phyloP scores from a whole-genome alignment of 2,113 vertebrate species.

The Cochlearius cochlearius region DNA sequence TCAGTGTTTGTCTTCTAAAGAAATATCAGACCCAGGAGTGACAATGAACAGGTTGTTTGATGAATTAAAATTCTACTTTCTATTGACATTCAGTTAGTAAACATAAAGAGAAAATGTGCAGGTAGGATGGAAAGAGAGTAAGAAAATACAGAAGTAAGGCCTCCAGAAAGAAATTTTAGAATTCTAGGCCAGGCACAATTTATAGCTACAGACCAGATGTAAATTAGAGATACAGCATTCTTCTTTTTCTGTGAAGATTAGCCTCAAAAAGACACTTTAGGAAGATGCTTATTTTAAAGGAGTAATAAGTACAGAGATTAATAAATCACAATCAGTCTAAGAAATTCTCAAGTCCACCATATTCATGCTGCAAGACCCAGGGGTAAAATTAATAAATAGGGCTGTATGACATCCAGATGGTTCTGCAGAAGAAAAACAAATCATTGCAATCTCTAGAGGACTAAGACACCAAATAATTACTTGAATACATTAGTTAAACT shows the following conservation, averaged over 20 bases:
- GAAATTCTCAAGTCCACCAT: background rate
- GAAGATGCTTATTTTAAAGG: background rate
- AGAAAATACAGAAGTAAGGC: background rate
- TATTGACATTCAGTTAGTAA: background rate
- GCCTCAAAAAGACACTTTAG: background rate
- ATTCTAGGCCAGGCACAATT: background rate
- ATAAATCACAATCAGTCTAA: background rate
- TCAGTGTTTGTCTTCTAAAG: background rate
- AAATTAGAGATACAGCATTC: background rate
- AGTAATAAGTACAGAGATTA: background rate
- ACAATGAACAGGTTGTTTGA: background rate
- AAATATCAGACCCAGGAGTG: background rate
- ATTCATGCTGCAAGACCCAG: background rate
- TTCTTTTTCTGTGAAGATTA: background rate
- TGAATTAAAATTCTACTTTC: background rate
- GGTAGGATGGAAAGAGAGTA: background rate
- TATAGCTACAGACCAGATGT: background rate
- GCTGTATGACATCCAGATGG: background rate
- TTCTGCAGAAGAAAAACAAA: background rate
- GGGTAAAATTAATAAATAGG: background rate
- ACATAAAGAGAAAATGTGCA: background rate
- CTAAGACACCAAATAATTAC: background rate
- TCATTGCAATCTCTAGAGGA: background rate
- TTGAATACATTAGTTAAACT: background rate
- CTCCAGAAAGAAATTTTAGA: background rate